Conservation (phyloP, 2,113 vertebrate species). For the Gallinago paraguaiae region DNA sequence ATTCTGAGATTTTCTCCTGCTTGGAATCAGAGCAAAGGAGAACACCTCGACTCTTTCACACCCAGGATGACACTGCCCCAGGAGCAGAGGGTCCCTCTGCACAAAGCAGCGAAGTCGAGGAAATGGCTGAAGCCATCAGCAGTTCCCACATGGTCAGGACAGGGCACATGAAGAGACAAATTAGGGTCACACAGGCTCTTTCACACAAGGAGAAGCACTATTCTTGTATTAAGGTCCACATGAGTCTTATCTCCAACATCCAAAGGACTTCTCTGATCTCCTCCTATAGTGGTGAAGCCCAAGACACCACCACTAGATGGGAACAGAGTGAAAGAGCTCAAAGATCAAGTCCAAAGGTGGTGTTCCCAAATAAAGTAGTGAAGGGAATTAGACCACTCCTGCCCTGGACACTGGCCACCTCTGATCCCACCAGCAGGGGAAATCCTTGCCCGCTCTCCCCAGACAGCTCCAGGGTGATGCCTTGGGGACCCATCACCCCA, state of each 20-base stretch:
- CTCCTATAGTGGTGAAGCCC: not conserved
- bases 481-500: not conserved
- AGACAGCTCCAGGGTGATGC: not conserved
- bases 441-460: not conserved
- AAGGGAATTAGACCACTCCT: not conserved
- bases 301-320: not conserved
- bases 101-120: not conserved
- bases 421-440: not conserved
- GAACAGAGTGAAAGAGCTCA: not conserved
- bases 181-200: accelerated
- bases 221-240: not conserved
- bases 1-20: not conserved
- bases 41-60: not conserved
- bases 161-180: not conserved
- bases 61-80: not conserved
- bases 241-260: not conserved
- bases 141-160: not conserved
- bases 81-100: not conserved
- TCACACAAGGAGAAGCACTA: not conserved
- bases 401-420: not conserved
- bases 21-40: not conserved
- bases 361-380: not conserved
- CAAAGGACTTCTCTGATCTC: not conserved
- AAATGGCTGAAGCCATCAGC: not conserved
- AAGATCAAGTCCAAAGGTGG: not conserved